Base-by-base conservation (phyloP, 2,113 vertebrate genomes). In the Eudyptes chrysolophus region DNA sequence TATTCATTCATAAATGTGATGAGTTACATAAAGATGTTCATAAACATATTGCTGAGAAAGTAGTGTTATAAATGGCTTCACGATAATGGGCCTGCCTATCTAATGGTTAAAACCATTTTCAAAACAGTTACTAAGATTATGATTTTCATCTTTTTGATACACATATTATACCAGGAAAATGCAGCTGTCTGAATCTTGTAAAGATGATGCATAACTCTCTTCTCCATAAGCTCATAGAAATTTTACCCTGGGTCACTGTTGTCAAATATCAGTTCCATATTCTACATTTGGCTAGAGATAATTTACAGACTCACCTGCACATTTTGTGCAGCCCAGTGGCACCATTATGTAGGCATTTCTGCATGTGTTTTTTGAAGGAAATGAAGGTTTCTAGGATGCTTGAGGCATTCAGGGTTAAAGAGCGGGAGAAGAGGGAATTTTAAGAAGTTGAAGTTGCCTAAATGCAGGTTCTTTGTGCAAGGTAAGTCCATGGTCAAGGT, bases 41-140 rank as follows among this genome's bases (percentile, higher is more conserved):
- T 77, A 74, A 90, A 58, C 12, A 22, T 58, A 72, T 84, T 86
- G 71, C 40, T 83, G 68, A 92, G 65, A 76, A 80, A 80, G 54
- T 62, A 80, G 17, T 25, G 24, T 69, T 58, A 68, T 36, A 89
- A 94, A 93, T 44, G 52, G 19, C 38, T 90, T 87, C 40, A 42
- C 25, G 46, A 66, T 83, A 92, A 87, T 61, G 25, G 48, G 16
- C 74, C 46, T 92, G 30, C 40, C 71, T 75, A 54, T 78, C 36
- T 92, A 90, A 87, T 51, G 55, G 87, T 77, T 84, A 77, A 90
- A 88, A 62, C 18, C 10, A 74, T 88, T 96, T 94, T 86, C 58
- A 62, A 74, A 88, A 51, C 29, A 42, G 51, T 74, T 93, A 36
- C 20, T 61, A 62, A 70, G 78, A 54, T 77, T 83, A 80, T 49